Base-by-base conservation (phyloP, 2,797 vertebrate genomes). In the Danionella dracula region DNA sequence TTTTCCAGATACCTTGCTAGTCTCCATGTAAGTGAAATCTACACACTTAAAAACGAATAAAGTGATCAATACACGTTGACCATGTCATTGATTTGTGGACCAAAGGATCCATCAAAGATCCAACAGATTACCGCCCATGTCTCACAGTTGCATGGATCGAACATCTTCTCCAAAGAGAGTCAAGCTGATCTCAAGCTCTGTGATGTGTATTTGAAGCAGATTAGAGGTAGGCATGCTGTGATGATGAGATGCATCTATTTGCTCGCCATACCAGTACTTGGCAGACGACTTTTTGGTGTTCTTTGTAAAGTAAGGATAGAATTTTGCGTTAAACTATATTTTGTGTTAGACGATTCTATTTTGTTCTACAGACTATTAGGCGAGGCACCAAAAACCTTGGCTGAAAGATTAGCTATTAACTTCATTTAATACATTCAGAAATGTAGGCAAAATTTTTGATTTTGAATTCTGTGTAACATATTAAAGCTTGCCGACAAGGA, bases 361-460 rank as follows among this genome's bases (percentile, higher is more conserved):
- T 34, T 72, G 45, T 20, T 41, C 42, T 21, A 45, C 45, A 10
- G 9, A 32, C 51, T 67, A 37, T 11, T 61, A 65, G 54, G 46
- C 32, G 66, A 67, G 71, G 64, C 49, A 65, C 40, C 65, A 66
- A 20, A 29, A 66, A 41, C 41, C 17, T 45, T 38, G 42, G 11
- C 35, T 64, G 66, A 68, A 66, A 74, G 63, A 59, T 64, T 65
- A 74, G 40, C 65, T 73, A 63, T 64, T n/a, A n/a, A n/a, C n/a
- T n/a, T n/a, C n/a, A n/a, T n/a, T n/a, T n/a, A n/a, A n/a, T n/a
- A n/a, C n/a, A n/a, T n/a, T n/a, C n/a, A n/a, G n/a, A n/a, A n/a
- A n/a, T n/a, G n/a, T n/a, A n/a, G n/a, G n/a, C n/a, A n/a, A n/a
- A n/a, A n/a, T n/a, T n/a, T n/a, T n/a, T n/a, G n/a, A n/a, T n/a